Base-by-base conservation (phyloP, 2,888 invertebrate genomes). In the Dryadula phaetusa region DNA sequence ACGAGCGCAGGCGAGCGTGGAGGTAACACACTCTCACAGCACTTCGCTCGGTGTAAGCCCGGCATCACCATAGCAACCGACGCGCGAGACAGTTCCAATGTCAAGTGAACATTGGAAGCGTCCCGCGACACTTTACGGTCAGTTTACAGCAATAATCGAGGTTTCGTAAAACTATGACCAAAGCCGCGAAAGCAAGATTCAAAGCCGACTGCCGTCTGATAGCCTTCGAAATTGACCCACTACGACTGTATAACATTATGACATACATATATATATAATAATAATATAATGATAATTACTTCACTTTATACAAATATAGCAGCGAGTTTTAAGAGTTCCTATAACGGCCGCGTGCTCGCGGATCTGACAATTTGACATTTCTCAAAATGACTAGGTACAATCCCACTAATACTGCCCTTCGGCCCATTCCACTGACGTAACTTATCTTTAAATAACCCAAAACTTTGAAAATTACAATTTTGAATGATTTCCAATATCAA, bases 321-420 rank as follows among this genome's bases (percentile, higher is more conserved):
- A 95, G 95, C 95, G 95, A 95, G 95, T 95, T 95, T 95, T 94
- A 92, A 94, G 94, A 95, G 95, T 95, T 95, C 95, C 95, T 95
- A 94, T 94, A 93, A 92, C 91, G 94, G 92, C 90, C 92, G 92
- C 90, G 83, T 83, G 78, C 77, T 80, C 83, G 90, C 92, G 90
- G 92, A 83, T 85, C 86, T 86, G 90, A 87, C 87, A 87, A 89
- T 90, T 91, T 89, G 89, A 92, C 90, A 91, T 88, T 92, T 91
- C 88, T 90, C 86, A 87, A 92, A 92, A 93, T 93, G 93, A 93
- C 93, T 93, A 93, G 93, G 88, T 90, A 86, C 76, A 79, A 81
- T 80, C 80, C 80, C 83, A 84, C 85, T 83, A 83, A 82, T 79
- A 82, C 84, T 83, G 84, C 66, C 62, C 56, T 47, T 46, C 62